Conservation (phyloP, 2,113 vertebrate genomes). For the Aegithalos caudatus region DNA sequence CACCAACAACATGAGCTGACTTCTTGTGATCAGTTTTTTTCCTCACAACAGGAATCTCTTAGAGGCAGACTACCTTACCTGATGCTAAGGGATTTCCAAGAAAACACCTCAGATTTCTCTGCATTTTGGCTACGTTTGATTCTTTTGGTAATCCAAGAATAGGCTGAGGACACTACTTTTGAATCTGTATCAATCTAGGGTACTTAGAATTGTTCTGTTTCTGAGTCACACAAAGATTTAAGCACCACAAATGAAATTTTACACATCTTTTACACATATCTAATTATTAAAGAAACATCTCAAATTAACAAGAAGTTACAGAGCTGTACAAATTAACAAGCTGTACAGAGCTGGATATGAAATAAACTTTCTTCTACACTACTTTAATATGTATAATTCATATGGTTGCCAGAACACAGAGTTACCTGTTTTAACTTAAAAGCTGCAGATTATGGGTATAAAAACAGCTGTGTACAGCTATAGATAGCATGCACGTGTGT, state of each 20-base stretch:
- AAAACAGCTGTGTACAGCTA: neutral
- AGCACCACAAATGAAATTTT: neutral
- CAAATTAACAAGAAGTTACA: neutral
- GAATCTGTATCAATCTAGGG: neutral
- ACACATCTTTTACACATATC: neutral
- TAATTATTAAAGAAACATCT: neutral
- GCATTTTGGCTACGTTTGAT: neutral
- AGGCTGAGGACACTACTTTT: neutral
- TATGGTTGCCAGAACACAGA: neutral
- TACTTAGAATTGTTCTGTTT: neutral
- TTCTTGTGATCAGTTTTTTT: rapidly evolving
- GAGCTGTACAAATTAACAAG: too few relatives aligned
- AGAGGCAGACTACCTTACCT: neutral
- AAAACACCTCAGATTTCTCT: neutral
- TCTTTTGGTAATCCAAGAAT: neutral
- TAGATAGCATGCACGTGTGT: neutral
- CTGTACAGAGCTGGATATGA: neutral
- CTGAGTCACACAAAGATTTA: neutral
- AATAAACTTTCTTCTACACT: neutral
- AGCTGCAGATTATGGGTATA: neutral
- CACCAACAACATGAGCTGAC: neutral
- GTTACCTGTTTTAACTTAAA: neutral
- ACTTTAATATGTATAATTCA: neutral
- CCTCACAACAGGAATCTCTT: neutral
- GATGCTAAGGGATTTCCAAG: neutral